Percentiles rank a stretch among this genome's conserved stretches.
Conservation (phyloP, 1,140 invertebrate species). For the Gerris buenoi region DNA sequence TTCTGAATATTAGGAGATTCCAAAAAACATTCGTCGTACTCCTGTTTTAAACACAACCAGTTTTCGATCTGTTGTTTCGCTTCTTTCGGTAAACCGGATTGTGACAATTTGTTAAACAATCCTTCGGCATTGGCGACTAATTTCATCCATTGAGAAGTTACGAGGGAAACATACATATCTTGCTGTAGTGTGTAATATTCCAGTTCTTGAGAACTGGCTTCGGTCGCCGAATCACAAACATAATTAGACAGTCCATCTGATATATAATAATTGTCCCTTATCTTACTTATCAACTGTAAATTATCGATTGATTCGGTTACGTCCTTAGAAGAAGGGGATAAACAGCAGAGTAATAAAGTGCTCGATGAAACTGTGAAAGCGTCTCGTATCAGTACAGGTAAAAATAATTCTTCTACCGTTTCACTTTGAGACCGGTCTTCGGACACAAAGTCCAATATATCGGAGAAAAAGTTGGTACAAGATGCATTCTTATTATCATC, state of each 20-base stretch:
- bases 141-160: conserved; percentile 63
- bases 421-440: not conserved
- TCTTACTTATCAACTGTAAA: not conserved
- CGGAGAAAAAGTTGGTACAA: not conserved
- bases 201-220: conserved; percentile 3
- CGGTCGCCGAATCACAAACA: not conserved
- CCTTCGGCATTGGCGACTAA: conserved; percentile 67
- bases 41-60: conserved; percentile 68
- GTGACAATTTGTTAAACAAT: conserved; percentile 51
- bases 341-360: conserved; percentile 3
- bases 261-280: not conserved
- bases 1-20: conserved; percentile 32
- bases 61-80: conserved; percentile 65
- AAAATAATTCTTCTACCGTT: not conserved
- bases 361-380: not conserved
- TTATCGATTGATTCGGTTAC: not conserved
- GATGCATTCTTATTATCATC: not conserved
- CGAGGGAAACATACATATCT: conserved; percentile 45
- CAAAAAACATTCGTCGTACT: conserved; percentile 66
- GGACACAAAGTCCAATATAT: not conserved
- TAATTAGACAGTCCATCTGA: not conserved
- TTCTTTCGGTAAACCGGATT: conserved; percentile 42
- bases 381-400: not conserved
- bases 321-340: not conserved
- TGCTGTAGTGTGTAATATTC: conserved; percentile 3